Base-by-base conservation (phyloP, 2,888 invertebrate genomes). In the Drosophila meridionalis region DNA sequence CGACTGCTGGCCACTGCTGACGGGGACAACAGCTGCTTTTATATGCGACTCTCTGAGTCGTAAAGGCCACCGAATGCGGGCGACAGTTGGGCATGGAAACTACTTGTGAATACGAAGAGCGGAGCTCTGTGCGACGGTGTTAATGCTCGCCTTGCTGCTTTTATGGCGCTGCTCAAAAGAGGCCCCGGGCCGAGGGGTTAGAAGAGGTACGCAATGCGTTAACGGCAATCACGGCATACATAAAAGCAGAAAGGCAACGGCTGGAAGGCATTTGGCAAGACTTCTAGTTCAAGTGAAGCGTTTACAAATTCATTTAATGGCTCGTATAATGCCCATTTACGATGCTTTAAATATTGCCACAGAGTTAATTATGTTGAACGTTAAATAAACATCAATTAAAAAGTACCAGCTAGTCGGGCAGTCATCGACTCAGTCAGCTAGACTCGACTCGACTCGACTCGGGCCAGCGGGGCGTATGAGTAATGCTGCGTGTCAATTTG, bases 351-450 rank as follows among this genome's bases (percentile, higher is more conserved):
- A 84, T 82, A 87, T 90, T 90, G 89, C 89, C 90, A 75, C 80
- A 86, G 78, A 90, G 79, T 85, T 87, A 86, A 86, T 86, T 86
- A 86, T 84, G 86, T 75, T 82, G 88, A 87, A 86, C 90, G 90
- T 84, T 89, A 82, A 90, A 84, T 82, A 82, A 89, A 89, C 90
- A 90, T 89, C 88, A 86, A 86, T 90, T 89, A 90, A 90, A 86
- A 87, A 74, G 72, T 80, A 83, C 72, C 38, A 20, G 38, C 28
- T 28, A 30, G 38, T 20, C 42, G 20, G 38, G 3, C 40, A n/a
- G 57, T 30, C 34, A 36, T 45, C 4, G 28, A 20, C 26, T 26
- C 36, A 32, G 38, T 8, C 36, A n/a, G 58, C 38, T 38, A 38
- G 47, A 26, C 32, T 26, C 28, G 9, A 40, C 20, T 48, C 20